Base-by-base conservation (phyloP, 2,888 invertebrate genomes). In the Perizoma flavofasciatum region DNA sequence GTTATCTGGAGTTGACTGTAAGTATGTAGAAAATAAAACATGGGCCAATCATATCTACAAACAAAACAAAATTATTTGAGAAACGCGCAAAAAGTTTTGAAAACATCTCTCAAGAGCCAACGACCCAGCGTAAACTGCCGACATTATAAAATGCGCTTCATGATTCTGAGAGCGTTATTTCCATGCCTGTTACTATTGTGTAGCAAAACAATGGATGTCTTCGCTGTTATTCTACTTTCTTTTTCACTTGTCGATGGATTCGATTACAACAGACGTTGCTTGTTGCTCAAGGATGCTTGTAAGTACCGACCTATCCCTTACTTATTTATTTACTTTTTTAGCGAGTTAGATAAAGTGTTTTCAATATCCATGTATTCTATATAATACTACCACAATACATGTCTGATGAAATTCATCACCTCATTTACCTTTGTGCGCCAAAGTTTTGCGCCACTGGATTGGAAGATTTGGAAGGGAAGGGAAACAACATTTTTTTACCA, bases 271-370 rank as follows among this genome's bases (percentile, higher is more conserved):
- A 70, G 46, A 22, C 78, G 81, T 37, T 88, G 88, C 73, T 69
- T 87, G 48, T 66, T 81, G 4, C 69, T 65, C 48, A 61, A 64
- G 41, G 72, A 74, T 4, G 57, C 49, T 59, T 88, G 87, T 88
- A 69, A 85, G 87, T 85, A 68, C 5, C 6, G 4, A 37, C 5
- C 5, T 22, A 22, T 22, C 22, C 22, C 22, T 22, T 22, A 22
- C 22, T 22, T 22, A 22, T 22, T 22, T 22, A 22, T 22, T 22
- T 22, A 22, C 22, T 22, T 22, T 22, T 22, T 22, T 22, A 22
- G 22, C 22, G 22, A 22, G 22, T 22, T 22, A 22, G 3, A 22
- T 22, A 22, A 22, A 22, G 22, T 22, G 22, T 22, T 22, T 22
- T 22, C 22, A 22, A 22, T 3, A 22, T 22, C 22, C 22, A 2